Percentiles rank a stretch among this genome's conserved stretches.
These are phyloP conservation scores for Trachelus stipa DNA, from an alignment of 2,888 invertebrate genomes.

Conservation along the genomic window DNA sequence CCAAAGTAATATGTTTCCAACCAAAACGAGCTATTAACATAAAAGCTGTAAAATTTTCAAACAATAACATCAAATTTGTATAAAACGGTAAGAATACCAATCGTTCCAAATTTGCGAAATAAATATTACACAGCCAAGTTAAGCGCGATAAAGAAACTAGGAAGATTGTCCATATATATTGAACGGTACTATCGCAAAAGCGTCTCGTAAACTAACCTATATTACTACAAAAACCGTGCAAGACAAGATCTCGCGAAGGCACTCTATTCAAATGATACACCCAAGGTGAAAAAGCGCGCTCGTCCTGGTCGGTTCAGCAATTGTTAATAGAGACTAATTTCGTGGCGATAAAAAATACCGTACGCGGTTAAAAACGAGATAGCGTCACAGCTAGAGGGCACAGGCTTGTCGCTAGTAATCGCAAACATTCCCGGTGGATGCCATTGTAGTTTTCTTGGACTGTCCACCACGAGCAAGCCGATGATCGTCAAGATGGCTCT, in stretches of 20 bases:
- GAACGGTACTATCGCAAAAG: background rate
- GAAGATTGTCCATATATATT: background rate
- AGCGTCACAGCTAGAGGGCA: background rate
- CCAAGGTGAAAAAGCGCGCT: background rate
- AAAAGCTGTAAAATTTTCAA: background rate
- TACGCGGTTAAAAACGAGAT: background rate
- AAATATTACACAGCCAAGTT: background rate
- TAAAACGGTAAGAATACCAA: background rate
- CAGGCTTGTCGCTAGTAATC: constrained; percentile 6
- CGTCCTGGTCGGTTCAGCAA: background rate
- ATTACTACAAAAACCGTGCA: background rate
- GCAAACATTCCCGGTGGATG: constrained; percentile 36
- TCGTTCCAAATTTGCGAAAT: background rate
- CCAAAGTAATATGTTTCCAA: background rate
- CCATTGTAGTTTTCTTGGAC: constrained; percentile 35
- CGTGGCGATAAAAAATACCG: constrained; percentile 7
- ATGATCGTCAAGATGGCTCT: constrained; percentile 56
- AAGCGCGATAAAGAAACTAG: constrained; percentile 1
- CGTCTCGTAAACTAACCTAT: background rate
- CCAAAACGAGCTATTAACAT: background rate
- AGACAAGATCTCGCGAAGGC: background rate
- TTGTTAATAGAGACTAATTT: background rate
- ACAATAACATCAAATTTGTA: background rate
- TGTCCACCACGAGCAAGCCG: constrained; percentile 44
- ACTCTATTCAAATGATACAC: background rate